Evolutionary conservation across 2,113 vertebrate genomes (phyloP), one percentile per base, ranked within the genome.

Genomic region (Corvus cornix): DNA sequence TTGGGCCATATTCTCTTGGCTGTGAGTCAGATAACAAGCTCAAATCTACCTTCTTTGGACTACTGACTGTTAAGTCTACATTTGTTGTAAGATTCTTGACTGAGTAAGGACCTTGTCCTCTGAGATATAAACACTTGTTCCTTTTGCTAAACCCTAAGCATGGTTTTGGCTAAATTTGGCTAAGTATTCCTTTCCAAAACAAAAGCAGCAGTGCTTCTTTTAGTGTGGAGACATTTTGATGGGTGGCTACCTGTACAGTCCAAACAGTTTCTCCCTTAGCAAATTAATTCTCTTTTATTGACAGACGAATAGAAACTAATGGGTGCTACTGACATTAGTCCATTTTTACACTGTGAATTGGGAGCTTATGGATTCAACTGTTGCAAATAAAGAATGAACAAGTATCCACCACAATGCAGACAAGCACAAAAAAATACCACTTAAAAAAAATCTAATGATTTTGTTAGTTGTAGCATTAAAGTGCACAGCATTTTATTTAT

Each of bases 371-470:
- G 11, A 88, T 75, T 88, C 59, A 82, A 58, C 11, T 75, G n/a
- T 16, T 55, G 37, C 43, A 37, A 74, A 24, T 13, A 60, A 74
- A 52, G 21, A 12, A 31, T 13, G 8, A 55, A 18, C 27, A 53
- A 39, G 20, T 44, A 84, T 18, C 20, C 7, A 27, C 27, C 37
- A 46, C 1, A 20, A 84, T 74, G 24, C 33, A 58, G 37, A 84
- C 28, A 73, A 72, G 3, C 26, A 78, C 11, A 86, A 13, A 79
- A 83, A 83, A 76, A 72, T 4, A 59, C 3, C 1, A 18, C 20
- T 53, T 26, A 0, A 60, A 89, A 88, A 77, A 55, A 62, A 41
- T 3, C 2, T 3, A 66, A 46, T 0, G 0, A 27, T 55, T 41
- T 10, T 62, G 22, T 64, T 69, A 75, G 31, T 4, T 6, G 15